Percentiles rank a stretch among this genome's conserved stretches.
Evolutionary conservation across 2,113 vertebrate species (phyloP).

Genomic region (Sphyrna mokarran): DNA sequence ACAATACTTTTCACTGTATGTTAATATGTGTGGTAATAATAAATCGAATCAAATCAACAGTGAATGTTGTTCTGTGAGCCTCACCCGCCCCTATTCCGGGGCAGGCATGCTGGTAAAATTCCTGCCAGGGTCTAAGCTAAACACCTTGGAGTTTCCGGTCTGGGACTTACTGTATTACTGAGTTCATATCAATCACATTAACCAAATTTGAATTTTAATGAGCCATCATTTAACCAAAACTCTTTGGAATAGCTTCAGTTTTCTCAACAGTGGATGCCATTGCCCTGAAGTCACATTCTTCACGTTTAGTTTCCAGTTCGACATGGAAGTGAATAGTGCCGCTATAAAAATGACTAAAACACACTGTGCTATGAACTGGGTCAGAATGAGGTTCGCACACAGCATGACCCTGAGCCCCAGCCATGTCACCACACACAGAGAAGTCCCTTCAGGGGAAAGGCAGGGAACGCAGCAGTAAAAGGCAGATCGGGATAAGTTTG

Average conservation of each 20-base stretch:
- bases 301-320: neutral
- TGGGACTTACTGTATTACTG: neutral
- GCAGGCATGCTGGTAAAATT: no score
- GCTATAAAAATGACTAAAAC: neutral
- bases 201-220: neutral
- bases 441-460: no score
- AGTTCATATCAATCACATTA: neutral
- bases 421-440: neutral
- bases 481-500: no score
- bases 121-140: no score
- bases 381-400: neutral
- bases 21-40: no score
- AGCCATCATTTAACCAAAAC: neutral
- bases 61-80: no score
- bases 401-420: neutral
- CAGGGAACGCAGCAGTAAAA: no score
- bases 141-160: no score
- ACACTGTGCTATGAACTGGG: neutral
- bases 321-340: neutral
- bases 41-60: no score
- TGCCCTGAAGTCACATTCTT: neutral
- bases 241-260: neutral
- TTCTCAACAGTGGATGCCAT: neutral
- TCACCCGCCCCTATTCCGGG: no score
- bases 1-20: no score